Conservation (phyloP, 2,113 vertebrate genomes). For the Pelusios castaneus region DNA sequence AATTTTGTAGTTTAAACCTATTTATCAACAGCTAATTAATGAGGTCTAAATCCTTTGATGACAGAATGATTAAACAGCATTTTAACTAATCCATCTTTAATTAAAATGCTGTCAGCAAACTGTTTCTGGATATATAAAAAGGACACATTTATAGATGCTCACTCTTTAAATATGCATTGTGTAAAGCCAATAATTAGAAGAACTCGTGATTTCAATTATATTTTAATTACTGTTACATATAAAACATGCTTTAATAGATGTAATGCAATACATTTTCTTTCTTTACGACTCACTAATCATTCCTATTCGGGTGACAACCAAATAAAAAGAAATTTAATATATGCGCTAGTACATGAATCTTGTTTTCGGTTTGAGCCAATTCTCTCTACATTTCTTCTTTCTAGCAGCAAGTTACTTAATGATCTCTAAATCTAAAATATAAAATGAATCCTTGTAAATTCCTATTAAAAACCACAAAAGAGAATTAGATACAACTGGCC, state of each 20-base stretch:
- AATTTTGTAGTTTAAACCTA: conserved; percentile 71
- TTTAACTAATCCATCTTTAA: conserved; percentile 85
- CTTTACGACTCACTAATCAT: conserved; percentile 65
- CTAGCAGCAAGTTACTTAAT: conserved; percentile 58
- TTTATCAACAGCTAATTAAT: conserved; percentile 83
- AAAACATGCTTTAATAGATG: conserved; percentile 73
- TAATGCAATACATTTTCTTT: conserved; percentile 71
- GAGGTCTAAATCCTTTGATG: conserved; percentile 75
- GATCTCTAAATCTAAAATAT: conserved; percentile 50
- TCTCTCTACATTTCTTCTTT: conserved; percentile 24
- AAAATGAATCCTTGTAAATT: conserved; percentile 61
- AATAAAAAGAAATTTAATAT: conserved; percentile 65
- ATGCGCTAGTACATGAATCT: neutral
- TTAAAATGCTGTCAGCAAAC: conserved; percentile 79
- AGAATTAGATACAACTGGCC: conserved; percentile 54
- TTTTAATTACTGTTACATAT: conserved; percentile 80
- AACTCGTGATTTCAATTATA: conserved; percentile 80
- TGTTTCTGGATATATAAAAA: conserved; percentile 73
- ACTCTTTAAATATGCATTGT: conserved; percentile 80
- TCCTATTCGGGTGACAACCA: conserved; percentile 66
- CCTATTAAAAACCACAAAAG: conserved; percentile 30
- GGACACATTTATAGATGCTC: conserved; percentile 77
- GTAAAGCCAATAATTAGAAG: conserved; percentile 79
- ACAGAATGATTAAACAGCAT: conserved; percentile 81
- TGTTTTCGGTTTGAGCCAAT: conserved; percentile 49